Base-by-base conservation (phyloP, 2,888 invertebrate species). In the Bombylius major region DNA sequence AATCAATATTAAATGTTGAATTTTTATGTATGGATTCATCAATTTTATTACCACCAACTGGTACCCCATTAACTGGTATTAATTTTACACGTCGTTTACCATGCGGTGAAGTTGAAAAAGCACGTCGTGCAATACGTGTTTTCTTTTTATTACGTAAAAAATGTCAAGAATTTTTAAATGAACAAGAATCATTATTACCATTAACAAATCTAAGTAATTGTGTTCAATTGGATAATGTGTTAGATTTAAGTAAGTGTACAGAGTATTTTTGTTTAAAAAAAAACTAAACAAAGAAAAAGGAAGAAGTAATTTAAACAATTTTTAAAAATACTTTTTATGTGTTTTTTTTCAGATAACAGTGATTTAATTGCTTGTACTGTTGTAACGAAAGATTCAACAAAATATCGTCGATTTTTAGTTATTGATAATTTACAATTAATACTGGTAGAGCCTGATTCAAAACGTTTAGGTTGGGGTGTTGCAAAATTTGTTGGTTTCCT, bases 311-410 rank as follows among this genome's bases (percentile, higher is more conserved):
- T 36, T 36, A 6, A 36, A 36, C 1, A 36, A 3, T 36, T 9
- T 8, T 8, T 6, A 36, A 36, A 36, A 36, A 44, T 44, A 4
- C 4, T 11, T 50, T 39, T 34, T 9, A 13, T 45, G 34, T 47
- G 52, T 39, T 39, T 39, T 63, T 61, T 78, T 78, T 8, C 77
- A 98, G 97, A 95, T 75, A 97, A 98, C 73, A 95, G 96, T 62
- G 98, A 99, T 76, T 79, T 99, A 59, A 93, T 98, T 67, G 93
- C 95, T 3, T 99, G 98, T 70, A 94, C 93, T 23, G 91, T 98
- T 45, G 83, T 93, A 34, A 85, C 85, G 66, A 90, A 91, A 69
- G 95, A 97, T 65, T 88, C 89, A 36, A 85, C 86, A 39, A 92
- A 91, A 76, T 88, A 89, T 62, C 82, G 94, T 47, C 78, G 97